A percentile compares a stretch with the other conserved stretches of the same genome.
Evolutionary conservation across 2,888 invertebrate genomes (phyloP).

Genomic region (Cosmopolites sordidus): DNA sequence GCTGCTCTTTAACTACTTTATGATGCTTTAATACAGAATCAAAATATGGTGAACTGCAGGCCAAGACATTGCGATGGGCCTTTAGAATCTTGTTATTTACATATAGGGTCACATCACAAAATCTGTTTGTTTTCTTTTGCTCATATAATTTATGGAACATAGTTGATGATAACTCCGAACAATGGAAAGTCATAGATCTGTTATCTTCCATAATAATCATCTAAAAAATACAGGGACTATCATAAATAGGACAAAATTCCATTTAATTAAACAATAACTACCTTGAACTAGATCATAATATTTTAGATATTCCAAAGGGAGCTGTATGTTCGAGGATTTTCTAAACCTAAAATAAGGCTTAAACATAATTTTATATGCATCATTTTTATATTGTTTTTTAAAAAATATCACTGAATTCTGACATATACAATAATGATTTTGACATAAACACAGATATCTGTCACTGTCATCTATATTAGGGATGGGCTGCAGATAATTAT

Average conservation of each 20-base stretch:
- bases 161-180: conserved; percentile 42
- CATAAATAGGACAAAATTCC: background rate
- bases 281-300: background rate
- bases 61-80: conserved; percentile 60
- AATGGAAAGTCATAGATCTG: conserved; percentile 45
- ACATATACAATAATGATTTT: conserved; percentile 6
- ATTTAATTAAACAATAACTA: background rate
- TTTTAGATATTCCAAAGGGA: background rate
- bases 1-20: conserved; percentile 53
- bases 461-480: too few species aligned
- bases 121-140: conserved; percentile 55
- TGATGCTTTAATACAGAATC: conserved; percentile 57
- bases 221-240: conserved; percentile 28
- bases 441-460: conserved; percentile 11
- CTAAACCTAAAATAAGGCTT: background rate
- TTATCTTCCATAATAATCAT: conserved; percentile 42
- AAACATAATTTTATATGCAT: background rate
- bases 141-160: conserved; percentile 47
- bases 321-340: background rate
- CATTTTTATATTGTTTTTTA: conserved; percentile 5
- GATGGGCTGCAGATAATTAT: too few species aligned
- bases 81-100: conserved; percentile 56
- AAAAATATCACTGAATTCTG: conserved; percentile 1
- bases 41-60: conserved; percentile 62
- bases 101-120: conserved; percentile 59